Conservation (phyloP, 2,888 invertebrate species). For the Eueremaeus valkanovi region DNA sequence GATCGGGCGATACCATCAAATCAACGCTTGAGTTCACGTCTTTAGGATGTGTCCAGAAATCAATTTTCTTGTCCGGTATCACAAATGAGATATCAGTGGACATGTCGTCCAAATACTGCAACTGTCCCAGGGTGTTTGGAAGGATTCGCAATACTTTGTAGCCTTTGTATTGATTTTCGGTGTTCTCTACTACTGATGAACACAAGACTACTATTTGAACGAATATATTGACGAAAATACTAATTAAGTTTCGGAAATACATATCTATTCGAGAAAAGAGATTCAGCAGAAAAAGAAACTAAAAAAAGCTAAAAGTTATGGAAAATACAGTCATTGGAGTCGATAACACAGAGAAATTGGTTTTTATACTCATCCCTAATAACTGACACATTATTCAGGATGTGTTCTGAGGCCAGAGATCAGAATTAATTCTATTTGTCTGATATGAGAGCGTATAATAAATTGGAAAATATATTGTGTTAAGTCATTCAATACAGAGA, state of each 20-base stretch:
- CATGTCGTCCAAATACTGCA: slow-evolving; percentile 38
- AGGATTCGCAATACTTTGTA: slow-evolving; percentile 42
- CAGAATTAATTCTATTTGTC: not conserved
- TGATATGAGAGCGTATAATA: slow-evolving; percentile 11
- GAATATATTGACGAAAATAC: not conserved
- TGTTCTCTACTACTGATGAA: not conserved
- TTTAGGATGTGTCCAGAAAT: slow-evolving; percentile 45
- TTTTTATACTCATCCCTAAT: not conserved
- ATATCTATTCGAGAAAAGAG: not conserved
- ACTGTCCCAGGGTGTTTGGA: slow-evolving; percentile 38
- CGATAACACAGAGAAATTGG: not conserved
- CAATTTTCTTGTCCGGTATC: slow-evolving; percentile 39
- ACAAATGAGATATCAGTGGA: slow-evolving; percentile 24
- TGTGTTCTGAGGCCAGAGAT: not conserved
- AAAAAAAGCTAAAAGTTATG: not conserved
- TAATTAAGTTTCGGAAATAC: not conserved
- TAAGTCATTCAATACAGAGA: not conserved
- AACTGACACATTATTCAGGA: not conserved
- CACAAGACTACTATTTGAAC: not conserved
- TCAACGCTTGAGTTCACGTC: slow-evolving; percentile 54
- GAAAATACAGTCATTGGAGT: not conserved
- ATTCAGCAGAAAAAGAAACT: not conserved
- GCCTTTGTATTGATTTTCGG: slow-evolving; percentile 39
- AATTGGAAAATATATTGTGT: not conserved
- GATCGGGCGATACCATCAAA: slow-evolving; percentile 67